Base-by-base conservation (phyloP, 2,113 vertebrate genomes). In the Notarius lentiginosus region DNA sequence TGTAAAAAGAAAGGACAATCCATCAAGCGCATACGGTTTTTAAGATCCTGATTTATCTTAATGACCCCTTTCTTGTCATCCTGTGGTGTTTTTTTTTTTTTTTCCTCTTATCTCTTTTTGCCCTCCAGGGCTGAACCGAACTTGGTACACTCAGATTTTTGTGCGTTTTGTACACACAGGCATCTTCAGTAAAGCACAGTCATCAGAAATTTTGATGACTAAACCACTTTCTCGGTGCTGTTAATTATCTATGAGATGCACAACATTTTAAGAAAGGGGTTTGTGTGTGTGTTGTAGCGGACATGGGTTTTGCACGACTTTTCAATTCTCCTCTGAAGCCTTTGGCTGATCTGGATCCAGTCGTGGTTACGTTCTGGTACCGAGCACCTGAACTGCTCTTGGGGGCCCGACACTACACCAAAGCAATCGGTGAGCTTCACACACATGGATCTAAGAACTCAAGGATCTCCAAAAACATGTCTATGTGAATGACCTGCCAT, bases 371-470 rank as follows among this genome's bases (percentile, higher is more conserved):
- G 0, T 97, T 97, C 93, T 97, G 97, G 97, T 97, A 97, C 89
- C 95, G 97, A 93, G 97, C 97, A 84, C 97, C 97, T 84, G 97
- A 99, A 91, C 95, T 99, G 89, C 93, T 99, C 83, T 96, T 99
- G 88, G 98, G 98, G 87, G 98, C 98, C 49, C 95, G 98, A 79
- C 98, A 99, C 94, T 99, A 99, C 92, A 99, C 98, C 92, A 99
- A 99, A 95, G 98, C 98, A 89, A 99, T 99, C 77, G 98, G 98
- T 99, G 93, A 96, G 97, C 60, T 1, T 17, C 3, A 55, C 49
- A 53, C 49, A 53, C 66, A 70, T 12, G 7, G n/a, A 27, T 20
- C 34, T 41, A 41, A 22, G 9, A 47, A 22, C 18, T 49, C 18
- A 49, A 8, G 20, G 41, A 49, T 34, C n/a, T 41, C 65, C 65